Conservation (phyloP, 2,797 vertebrate genomes). For the Balearica regulorum region DNA sequence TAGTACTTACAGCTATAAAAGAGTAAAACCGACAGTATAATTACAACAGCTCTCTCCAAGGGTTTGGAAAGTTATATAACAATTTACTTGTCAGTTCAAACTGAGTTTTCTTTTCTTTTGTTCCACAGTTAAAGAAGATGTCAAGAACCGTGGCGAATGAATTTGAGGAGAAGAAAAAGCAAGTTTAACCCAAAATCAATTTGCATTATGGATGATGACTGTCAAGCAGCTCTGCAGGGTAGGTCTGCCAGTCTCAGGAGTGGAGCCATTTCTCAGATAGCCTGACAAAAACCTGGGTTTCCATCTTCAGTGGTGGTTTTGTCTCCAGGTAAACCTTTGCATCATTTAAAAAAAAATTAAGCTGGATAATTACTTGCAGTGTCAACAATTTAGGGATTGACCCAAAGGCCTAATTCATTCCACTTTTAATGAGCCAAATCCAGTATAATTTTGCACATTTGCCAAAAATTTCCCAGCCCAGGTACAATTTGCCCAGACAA, state of each 20-base stretch:
- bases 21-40: not conserved
- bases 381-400: not conserved
- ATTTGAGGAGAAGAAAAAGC: not conserved
- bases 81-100: conserved; percentile 2
- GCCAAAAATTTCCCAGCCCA: not conserved
- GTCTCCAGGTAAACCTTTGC: not conserved
- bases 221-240: not conserved
- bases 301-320: not conserved
- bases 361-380: not conserved
- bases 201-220: not conserved
- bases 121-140: not conserved
- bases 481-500: not conserved
- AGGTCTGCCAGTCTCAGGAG: not conserved
- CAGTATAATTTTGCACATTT: not conserved
- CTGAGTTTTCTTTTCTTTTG: not conserved
- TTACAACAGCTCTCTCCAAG: not conserved
- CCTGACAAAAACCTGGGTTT: not conserved
- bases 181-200: not conserved
- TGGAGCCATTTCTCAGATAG: not conserved
- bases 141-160: not conserved
- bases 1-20: not conserved
- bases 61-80: not conserved
- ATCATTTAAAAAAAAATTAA: not conserved
- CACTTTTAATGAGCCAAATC: not conserved
- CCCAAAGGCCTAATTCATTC: not conserved